These are phyloP conservation scores for Ooceraea biroi DNA, from an alignment of 1,140 invertebrate genomes.

Conservation along the genomic window DNA sequence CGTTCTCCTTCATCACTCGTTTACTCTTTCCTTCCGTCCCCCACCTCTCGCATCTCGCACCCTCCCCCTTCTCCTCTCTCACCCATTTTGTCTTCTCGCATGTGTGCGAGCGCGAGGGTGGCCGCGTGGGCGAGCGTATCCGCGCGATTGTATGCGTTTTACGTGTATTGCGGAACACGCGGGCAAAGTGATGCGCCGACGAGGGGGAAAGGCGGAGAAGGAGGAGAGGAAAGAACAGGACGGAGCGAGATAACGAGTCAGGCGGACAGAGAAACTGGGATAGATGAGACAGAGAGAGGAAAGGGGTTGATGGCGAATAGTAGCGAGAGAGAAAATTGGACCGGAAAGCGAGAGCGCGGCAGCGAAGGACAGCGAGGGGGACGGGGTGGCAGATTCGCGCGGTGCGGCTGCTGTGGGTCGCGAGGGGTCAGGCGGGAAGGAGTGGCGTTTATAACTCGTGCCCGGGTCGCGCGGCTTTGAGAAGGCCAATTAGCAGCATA, in stretches of 20 bases:
- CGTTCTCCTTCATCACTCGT: slow-evolving; percentile 40
- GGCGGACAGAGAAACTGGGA: slow-evolving; percentile 25
- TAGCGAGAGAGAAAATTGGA: slow-evolving; percentile 59
- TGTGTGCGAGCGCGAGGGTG: slow-evolving; percentile 45
- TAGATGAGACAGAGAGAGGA: slow-evolving; percentile 36
- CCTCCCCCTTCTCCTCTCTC: slow-evolving; percentile 15
- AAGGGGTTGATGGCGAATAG: slow-evolving; percentile 32
- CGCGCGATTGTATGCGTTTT: slow-evolving; percentile 58
- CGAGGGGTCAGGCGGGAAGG: slow-evolving; percentile 58
- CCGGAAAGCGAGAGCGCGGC: slow-evolving; percentile 8
- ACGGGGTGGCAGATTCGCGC: slow-evolving; percentile 41
- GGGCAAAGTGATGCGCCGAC: slow-evolving; percentile 34
- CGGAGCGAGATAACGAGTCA: slow-evolving; percentile 23
- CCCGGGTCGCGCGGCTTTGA: slow-evolving; percentile 82
- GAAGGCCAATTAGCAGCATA: slow-evolving; percentile 86
- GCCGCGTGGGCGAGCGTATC: slow-evolving; percentile 44
- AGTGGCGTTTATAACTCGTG: slow-evolving; percentile 85
- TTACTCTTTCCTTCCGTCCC: slow-evolving; percentile 30
- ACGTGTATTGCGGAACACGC: slow-evolving; percentile 58
- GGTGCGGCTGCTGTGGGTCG: slow-evolving; percentile 47
- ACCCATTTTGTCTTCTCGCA: slow-evolving; percentile 61
- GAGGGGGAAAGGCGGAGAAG: slow-evolving; percentile 23
- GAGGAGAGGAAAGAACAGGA: slow-evolving; percentile 20
- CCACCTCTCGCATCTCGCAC: slow-evolving; percentile 8
- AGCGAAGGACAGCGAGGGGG: slow-evolving; percentile 61